Base-by-base conservation (phyloP, 2,113 vertebrate species). In the Pangasianodon hypophthalmus region DNA sequence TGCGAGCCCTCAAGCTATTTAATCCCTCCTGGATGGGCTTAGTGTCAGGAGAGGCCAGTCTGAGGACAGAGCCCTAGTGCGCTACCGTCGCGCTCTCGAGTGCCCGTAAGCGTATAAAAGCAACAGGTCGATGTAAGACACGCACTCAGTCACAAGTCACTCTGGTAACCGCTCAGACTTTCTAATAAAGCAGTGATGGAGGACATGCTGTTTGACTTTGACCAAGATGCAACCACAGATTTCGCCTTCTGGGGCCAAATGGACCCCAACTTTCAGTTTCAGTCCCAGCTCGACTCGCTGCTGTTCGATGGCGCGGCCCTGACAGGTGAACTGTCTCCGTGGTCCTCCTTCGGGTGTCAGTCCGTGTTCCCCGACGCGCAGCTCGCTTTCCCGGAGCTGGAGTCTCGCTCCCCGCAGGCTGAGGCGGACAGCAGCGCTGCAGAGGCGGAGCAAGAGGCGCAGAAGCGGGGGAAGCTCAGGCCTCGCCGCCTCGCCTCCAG, bases 221-320 rank as follows among this genome's bases (percentile, higher is more conserved):
- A 97, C 21, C 95, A 94, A 91, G 95, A 96, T 84, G 64, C 88
- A 2, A 0, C n/a, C 1, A 88, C 90, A 0, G 96, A 97, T 21
- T 95, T 93, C 41, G 92, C 93, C 21, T 95, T 96, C 82, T 97
- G 96, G 96, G 95, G 94, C 8, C 93, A 93, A 7, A 84, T 91
- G 44, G 95, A 96, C 19, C 89, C 93, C 0, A 94, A 52, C 0
- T 0, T 88, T 0, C 95, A 96, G 87, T 92, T 94, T 48, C 95
- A 95, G 77, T 87, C 91, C 10, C 94, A 95, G 50, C 75, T 96
- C 92, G 96, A 96, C 37, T 88, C 81, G 29, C 85, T 96, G 81
- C 90, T 95, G 6, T 87, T 94, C 44, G 96, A 96, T 89, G 96
- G 91, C 80, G 88, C 90, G 4, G 50, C 93, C 1, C 62, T 94